These are phyloP conservation scores for Terrapene triunguis DNA, from an alignment of 2,113 vertebrate species.

Conservation along the genomic window DNA sequence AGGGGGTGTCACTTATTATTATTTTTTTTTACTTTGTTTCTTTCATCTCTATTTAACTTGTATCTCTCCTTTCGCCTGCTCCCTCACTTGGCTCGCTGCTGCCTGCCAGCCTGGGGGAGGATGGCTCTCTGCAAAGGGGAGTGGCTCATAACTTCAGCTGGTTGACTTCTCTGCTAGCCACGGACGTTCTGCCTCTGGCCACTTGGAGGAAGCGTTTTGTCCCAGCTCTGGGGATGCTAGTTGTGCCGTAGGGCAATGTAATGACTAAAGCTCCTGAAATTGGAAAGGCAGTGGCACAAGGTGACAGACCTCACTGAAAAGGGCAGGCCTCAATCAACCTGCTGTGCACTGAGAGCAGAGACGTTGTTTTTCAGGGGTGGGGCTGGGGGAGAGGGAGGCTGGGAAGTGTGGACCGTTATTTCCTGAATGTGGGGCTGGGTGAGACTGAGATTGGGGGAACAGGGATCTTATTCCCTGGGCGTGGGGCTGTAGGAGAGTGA, in stretches of 20 bases:
- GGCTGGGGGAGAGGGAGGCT: background rate
- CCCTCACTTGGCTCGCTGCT: background rate
- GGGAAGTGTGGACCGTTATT: too few relatives aligned
- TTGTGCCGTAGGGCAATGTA: background rate
- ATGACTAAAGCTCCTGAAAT: background rate
- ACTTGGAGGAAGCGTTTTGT: background rate
- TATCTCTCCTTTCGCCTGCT: background rate
- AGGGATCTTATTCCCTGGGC: background rate
- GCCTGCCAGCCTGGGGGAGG: background rate
- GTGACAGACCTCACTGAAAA: background rate
- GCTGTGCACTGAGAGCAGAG: background rate
- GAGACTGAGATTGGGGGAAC: too few relatives aligned
- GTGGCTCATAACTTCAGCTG: background rate
- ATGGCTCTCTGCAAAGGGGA: background rate
- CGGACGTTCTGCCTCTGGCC: background rate
- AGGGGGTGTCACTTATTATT: background rate
- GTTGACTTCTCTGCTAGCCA: background rate
- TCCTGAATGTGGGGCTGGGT: too few relatives aligned
- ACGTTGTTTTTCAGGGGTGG: background rate
- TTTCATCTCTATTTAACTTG: constrained; percentile 50
- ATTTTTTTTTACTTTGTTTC: background rate
- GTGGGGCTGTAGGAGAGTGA: background rate
- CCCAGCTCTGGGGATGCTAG: background rate
- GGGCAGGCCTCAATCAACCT: background rate
- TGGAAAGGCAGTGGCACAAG: background rate